Evolutionary conservation across 2,113 vertebrate species (phyloP).

Genomic region (Gallinago jamesoni): DNA sequence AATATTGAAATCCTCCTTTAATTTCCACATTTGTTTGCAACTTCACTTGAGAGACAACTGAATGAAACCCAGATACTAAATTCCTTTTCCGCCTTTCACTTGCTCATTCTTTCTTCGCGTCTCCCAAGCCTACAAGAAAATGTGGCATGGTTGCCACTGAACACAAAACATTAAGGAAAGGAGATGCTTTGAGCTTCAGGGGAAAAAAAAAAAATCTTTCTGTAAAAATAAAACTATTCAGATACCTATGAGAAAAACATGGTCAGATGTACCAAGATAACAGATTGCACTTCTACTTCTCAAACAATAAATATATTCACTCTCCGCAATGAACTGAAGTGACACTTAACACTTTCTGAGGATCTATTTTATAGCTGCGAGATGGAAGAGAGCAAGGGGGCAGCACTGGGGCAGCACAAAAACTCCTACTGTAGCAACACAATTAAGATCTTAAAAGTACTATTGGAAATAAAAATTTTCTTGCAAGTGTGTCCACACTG

Average conservation of each 20-base stretch:
- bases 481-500: neutral
- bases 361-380: neutral
- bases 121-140: neutral
- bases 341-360: neutral
- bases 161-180: neutral
- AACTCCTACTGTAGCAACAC: neutral
- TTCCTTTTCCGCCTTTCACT: neutral
- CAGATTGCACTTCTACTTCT: neutral
- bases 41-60: neutral
- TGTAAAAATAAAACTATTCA: neutral
- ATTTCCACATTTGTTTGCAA: conserved; percentile 15
- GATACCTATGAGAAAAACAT: neutral
- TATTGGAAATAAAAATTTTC: neutral
- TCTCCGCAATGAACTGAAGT: neutral
- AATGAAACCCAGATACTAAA: neutral
- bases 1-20: neutral
- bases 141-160: neutral
- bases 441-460: neutral
- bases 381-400: neutral
- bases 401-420: neutral
- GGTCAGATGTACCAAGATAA: neutral
- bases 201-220: neutral
- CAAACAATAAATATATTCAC: neutral
- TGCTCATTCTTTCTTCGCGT: neutral
- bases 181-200: neutral